These are phyloP conservation scores for Mastomys coucha DNA, from an alignment of 2,113 vertebrate species.

Conservation along the genomic window DNA sequence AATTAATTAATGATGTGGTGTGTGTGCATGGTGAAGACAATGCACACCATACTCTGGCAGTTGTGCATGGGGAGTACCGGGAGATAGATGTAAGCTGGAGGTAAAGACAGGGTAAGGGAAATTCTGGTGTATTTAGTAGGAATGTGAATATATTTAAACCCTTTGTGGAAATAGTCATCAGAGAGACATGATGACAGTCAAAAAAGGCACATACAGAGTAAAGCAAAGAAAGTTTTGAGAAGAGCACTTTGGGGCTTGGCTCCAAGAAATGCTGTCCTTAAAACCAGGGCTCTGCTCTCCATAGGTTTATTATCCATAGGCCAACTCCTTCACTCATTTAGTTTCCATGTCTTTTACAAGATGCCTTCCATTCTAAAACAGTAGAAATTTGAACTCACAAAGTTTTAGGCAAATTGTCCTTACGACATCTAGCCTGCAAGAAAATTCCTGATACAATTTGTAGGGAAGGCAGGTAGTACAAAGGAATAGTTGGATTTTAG, in stretches of 20 bases:
- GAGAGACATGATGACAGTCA: not conserved
- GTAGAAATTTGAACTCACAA: not conserved
- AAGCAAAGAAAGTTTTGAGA: not conserved
- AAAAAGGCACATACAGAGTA: not conserved
- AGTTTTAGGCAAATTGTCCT: not conserved
- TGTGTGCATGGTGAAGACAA: not conserved
- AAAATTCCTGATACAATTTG: not conserved
- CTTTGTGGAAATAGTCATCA: not conserved
- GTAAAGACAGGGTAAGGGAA: not conserved
- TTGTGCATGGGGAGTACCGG: not conserved
- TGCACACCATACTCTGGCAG: not conserved
- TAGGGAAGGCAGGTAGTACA: not conserved
- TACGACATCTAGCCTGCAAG: not conserved
- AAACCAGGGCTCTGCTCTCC: too few species aligned
- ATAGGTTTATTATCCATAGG: too few species aligned
- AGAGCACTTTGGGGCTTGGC: not conserved
- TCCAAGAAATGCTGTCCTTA: too few species aligned
- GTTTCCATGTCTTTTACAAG: not conserved
- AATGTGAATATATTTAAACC: not conserved
- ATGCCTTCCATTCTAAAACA: fast-evolving
- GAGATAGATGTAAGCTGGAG: not conserved
- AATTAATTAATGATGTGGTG: not conserved
- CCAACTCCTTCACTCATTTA: not conserved
- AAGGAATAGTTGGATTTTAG: not conserved
- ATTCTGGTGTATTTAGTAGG: not conserved